phyloP scores from a whole-genome alignment of 2,113 vertebrate genomes.

The Syngnathoides biaculeatus region DNA sequence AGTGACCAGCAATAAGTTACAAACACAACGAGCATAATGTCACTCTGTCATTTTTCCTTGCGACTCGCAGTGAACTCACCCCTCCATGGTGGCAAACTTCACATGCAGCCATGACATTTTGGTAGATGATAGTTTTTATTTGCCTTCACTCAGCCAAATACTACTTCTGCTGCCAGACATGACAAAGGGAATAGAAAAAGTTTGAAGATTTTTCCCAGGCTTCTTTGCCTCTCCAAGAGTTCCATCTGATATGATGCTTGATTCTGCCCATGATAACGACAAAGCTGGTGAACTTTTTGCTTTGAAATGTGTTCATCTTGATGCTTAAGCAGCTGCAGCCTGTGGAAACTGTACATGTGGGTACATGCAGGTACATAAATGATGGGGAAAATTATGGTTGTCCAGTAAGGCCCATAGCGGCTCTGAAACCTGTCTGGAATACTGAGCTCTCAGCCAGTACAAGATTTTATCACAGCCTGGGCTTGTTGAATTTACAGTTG shows the following conservation, averaged over 20 bases:
- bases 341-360: conserved; percentile 22
- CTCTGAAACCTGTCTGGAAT: conserved; percentile 47
- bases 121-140: conserved; percentile 41
- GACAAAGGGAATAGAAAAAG: conserved; percentile 40
- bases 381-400: conserved; percentile 59
- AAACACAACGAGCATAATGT: conserved; percentile 7
- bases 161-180: conserved; percentile 37
- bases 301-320: conserved; percentile 23
- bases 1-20: conserved; percentile 7
- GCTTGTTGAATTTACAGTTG: conserved; percentile 49
- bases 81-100: conserved; percentile 41
- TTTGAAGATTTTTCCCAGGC: conserved; percentile 28
- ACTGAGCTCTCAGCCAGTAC: conserved; percentile 38
- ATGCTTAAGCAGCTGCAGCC: conserved; percentile 22
- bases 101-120: conserved; percentile 53
- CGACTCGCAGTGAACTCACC: conserved; percentile 15
- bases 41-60: conserved; percentile 12
- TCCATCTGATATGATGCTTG: conserved; percentile 17
- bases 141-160: conserved; percentile 34
- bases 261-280: conserved; percentile 35
- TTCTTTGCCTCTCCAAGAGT: conserved; percentile 23
- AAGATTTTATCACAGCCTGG: conserved; percentile 45
- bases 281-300: conserved; percentile 32
- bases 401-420: conserved; percentile 44
- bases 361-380: conserved; percentile 44